Evolutionary conservation across 2,888 invertebrate genomes (phyloP).

Genomic region (Phalera bucephala): DNA sequence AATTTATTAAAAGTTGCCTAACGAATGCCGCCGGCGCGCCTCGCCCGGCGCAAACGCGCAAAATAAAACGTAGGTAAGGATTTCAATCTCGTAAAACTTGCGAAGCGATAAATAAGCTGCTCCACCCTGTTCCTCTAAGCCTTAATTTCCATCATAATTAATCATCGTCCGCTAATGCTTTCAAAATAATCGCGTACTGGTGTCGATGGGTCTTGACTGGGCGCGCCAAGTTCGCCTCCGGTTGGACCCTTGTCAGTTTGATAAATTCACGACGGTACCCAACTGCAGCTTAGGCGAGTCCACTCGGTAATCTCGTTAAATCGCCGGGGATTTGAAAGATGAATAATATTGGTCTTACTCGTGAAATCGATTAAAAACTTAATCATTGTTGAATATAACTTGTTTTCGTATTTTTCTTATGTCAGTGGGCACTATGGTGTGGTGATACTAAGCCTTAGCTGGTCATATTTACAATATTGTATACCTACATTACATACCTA

Average conservation of each 20-base stretch:
- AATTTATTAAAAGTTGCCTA: constrained; percentile 23
- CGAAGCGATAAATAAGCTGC: constrained; percentile 23
- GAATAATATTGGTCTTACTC: constrained; percentile 19
- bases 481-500: too few species aligned
- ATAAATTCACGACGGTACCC: constrained; percentile 36
- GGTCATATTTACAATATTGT: too few species aligned
- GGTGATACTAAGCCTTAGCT: too few species aligned
- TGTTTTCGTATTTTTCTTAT: background rate
- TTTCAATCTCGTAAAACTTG: constrained; percentile 18
- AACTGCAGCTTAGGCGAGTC: constrained; percentile 24
- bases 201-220: constrained; percentile 23
- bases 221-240: constrained; percentile 12
- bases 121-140: constrained; percentile 15
- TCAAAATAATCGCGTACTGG: constrained; percentile 25
- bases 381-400: background rate
- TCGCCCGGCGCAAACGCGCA: constrained; percentile 8
- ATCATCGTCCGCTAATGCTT: constrained; percentile 42
- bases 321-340: constrained; percentile 22
- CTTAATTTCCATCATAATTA: constrained; percentile 41
- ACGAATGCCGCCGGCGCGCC: constrained; percentile 10
- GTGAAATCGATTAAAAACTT: background rate
- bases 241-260: constrained; percentile 49
- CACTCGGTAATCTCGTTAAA: constrained; percentile 35
- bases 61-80: constrained; percentile 25
- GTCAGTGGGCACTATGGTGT: too few species aligned